Evolutionary conservation across 2,113 vertebrate species (phyloP), one percentile per base, ranked within the genome.

Genomic region (Ammospiza nelsoni): DNA sequence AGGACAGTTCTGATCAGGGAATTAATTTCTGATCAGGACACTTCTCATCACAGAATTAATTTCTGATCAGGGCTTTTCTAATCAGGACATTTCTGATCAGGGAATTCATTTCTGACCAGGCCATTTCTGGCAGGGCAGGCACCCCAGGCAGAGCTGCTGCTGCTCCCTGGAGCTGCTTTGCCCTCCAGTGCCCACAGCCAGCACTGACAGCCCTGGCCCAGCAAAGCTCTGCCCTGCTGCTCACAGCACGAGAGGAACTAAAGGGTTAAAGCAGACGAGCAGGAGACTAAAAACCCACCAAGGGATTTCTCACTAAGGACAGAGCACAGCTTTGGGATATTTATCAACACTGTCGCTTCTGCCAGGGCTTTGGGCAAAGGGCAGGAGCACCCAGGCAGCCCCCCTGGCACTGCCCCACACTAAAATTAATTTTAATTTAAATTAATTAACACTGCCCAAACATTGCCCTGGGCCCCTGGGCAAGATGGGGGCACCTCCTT

Each of bases 101-200:
- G 17, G 37, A 18, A 82, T 25, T 48, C 8, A 21, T 20, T 33
- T 21, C 55, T 33, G 55, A 4, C 12, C 55, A 57, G 54, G 19
- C 12, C 21, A 28, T 39, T 31, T 14, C 51, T 55, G 52, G 8
- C 71, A 58, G 43, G 25, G 54, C 35, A 77, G 49, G 16, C 71
- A 16, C 41, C 74, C 62, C 17, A 4, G 1, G 18, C 37, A 8
- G 5, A 11, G 12, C 3, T 18, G 79, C 72, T 71, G 46, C 71
- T 37, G n/a, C 57, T 6, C 7, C 7, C 7, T 12, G 84, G 84
- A 73, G 1, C 75, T 4, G 63, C 83, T 89, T 90, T 89, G 95
- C 96, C 96, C 96, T 92, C 93, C 94, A 78, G 96, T 31, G 96
- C 75, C 92, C 76, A 13, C 24, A 29, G 0, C 9, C 83, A 78